Conservation (phyloP, 2,888 invertebrate genomes). For the Eudemis profundana region DNA sequence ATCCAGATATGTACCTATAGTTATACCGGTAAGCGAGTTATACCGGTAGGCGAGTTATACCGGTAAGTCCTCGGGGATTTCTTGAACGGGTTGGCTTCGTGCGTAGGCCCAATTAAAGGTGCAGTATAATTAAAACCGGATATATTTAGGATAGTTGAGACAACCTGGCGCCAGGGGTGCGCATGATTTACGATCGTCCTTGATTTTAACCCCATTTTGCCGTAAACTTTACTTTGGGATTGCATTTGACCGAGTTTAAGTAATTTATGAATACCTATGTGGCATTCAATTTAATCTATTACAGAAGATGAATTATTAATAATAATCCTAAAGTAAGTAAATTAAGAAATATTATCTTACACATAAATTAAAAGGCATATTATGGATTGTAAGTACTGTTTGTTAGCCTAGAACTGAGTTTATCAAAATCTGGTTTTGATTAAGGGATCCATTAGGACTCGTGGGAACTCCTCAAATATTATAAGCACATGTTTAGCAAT, state of each 20-base stretch:
- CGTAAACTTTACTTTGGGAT: constrained; percentile 56
- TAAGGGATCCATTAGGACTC: no score
- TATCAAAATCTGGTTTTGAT: no score
- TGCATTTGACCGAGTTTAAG: constrained; percentile 49
- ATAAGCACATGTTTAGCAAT: no score
- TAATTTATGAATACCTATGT: constrained; percentile 37
- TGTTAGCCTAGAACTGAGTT: no score
- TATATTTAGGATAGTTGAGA: constrained; percentile 80
- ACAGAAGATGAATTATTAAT: no score
- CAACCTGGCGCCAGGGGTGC: constrained; percentile 73
- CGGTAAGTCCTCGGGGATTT: constrained; percentile 27
- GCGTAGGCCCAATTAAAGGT: constrained; percentile 73
- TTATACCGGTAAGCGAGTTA: not conserved
- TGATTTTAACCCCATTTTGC: constrained; percentile 73
- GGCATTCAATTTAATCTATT: not conserved
- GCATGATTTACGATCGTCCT: constrained; percentile 76
- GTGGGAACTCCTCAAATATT: no score
- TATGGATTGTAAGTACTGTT: no score
- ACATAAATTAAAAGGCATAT: no score
- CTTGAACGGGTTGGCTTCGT: constrained; percentile 59
- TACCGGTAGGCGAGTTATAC: constrained; percentile 6
- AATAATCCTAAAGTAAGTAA: no score
- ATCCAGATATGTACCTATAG: not conserved
- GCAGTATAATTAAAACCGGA: constrained; percentile 77
- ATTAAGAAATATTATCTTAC: no score